These are phyloP conservation scores for Micromesistius poutassou DNA, from an alignment of 2,797 vertebrate genomes.

Conservation along the genomic window DNA sequence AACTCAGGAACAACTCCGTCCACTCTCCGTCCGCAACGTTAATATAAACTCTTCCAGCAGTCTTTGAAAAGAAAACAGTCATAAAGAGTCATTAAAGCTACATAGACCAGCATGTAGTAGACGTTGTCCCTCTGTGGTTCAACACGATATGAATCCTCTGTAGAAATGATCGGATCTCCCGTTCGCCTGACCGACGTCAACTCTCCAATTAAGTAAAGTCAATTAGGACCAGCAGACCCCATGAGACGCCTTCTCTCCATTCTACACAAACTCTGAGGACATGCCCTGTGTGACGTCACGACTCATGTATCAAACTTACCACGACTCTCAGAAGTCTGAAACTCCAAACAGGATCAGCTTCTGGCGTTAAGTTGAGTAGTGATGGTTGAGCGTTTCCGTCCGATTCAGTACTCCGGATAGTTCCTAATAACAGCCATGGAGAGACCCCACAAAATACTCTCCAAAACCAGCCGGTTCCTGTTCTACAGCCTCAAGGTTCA, in stretches of 20 bases:
- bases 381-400: background rate
- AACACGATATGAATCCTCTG: background rate
- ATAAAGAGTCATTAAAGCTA: background rate
- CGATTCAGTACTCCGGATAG: background rate
- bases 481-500: background rate
- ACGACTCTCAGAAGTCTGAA: background rate
- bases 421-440: background rate
- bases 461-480: constrained; percentile 1
- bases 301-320: background rate
- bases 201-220: background rate
- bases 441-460: background rate
- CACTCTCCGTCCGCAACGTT: background rate
- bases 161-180: background rate
- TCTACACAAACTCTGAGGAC: background rate
- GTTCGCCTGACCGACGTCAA: background rate
- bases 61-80: background rate
- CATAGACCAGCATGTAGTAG: background rate
- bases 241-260: background rate
- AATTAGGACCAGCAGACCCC: background rate
- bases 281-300: background rate
- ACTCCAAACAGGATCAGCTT: background rate
- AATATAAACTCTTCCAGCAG: background rate
- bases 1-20: background rate
- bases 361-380: background rate
- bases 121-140: background rate